phyloP scores from a whole-genome alignment of 2,113 vertebrate species.

The Amia ocellicauda region DNA sequence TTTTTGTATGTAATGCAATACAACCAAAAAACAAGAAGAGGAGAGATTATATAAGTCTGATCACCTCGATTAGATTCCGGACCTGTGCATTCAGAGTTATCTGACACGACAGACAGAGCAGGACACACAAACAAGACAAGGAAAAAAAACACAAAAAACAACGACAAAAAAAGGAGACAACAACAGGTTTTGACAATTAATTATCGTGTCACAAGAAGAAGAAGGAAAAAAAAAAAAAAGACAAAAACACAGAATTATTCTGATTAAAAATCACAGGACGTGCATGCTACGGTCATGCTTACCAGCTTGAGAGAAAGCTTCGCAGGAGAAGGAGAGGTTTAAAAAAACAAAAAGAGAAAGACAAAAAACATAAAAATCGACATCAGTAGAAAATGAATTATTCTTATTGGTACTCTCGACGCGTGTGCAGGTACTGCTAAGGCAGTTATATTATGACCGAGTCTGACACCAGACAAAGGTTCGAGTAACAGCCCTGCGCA shows the following conservation, averaged over 20 bases:
- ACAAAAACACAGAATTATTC: constrained; percentile 53
- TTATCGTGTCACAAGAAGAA: constrained; percentile 44
- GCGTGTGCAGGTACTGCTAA: neutral
- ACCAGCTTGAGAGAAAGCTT: constrained; percentile 99
- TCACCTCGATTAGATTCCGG: constrained; percentile 79
- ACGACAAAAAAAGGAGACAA: constrained; percentile 17
- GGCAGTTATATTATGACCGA: neutral
- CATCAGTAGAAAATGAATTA: constrained; percentile 60
- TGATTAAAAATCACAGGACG: constrained; percentile 52
- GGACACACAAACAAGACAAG: constrained; percentile 31
- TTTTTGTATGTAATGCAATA: too few species aligned
- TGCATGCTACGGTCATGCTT: constrained; percentile 83
- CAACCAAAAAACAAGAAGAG: neutral
- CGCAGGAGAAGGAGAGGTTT: constrained; percentile 66
- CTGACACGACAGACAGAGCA: constrained; percentile 54
- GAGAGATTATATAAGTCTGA: constrained; percentile 50
- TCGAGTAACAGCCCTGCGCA: constrained; percentile 1
- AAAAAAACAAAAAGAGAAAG: constrained; percentile 42
- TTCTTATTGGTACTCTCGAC: neutral
- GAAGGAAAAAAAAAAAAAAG: constrained; percentile 43
- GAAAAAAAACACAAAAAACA: constrained; percentile 32
- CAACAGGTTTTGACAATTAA: constrained; percentile 12
- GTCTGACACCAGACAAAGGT: neutral
- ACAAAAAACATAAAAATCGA: constrained; percentile 48
- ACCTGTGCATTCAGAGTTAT: constrained; percentile 79